Evolutionary conservation across 2,797 vertebrate genomes (phyloP).

Genomic region (Tenualosa thibaudeaui): DNA sequence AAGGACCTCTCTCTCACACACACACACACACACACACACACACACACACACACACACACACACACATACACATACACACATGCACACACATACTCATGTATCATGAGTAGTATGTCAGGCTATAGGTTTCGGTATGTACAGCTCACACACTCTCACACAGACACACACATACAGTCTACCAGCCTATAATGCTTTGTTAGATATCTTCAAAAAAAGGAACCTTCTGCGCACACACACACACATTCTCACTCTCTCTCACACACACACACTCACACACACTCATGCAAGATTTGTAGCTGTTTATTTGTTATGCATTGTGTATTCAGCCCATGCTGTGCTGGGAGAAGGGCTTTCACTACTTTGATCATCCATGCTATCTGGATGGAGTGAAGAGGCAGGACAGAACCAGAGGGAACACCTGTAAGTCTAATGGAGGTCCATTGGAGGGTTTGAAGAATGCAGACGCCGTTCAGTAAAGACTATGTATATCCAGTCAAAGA

Average conservation of each 20-base stretch:
- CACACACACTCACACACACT: neutral
- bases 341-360: no score
- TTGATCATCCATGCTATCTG: no score
- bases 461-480: no score
- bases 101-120: neutral
- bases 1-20: constrained; percentile 49
- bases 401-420: no score
- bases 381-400: no score
- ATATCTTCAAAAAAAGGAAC: no score
- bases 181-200: no score
- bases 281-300: neutral
- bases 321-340: neutral
- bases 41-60: constrained; percentile 39
- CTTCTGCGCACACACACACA: neutral
- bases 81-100: constrained; percentile 30
- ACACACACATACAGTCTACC: neutral
- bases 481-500: no score
- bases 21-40: constrained; percentile 18
- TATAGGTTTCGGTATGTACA: neutral
- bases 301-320: neutral
- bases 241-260: neutral
- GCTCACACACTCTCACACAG: neutral
- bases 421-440: no score
- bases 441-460: no score
- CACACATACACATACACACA: constrained; percentile 10